Evolutionary conservation across 2,113 vertebrate species (phyloP).

Genomic region (Chloebia gouldiae): DNA sequence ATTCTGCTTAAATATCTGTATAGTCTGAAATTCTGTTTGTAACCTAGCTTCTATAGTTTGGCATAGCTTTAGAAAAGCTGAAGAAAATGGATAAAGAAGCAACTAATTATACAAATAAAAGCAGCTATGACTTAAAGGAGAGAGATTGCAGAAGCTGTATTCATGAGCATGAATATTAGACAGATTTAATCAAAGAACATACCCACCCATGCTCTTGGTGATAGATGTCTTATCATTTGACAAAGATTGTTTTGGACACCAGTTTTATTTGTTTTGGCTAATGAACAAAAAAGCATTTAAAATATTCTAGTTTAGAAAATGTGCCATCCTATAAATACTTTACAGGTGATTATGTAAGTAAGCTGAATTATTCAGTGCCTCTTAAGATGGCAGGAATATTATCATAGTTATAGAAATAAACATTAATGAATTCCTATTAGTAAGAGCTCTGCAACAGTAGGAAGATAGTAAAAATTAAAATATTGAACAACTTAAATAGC

Average conservation of each 20-base stretch:
- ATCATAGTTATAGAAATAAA: neutral
- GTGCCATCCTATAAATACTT: neutral
- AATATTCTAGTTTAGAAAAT: neutral
- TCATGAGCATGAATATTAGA: neutral
- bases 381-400: neutral
- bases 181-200: neutral
- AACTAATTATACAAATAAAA: neutral
- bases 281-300: neutral
- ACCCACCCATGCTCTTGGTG: neutral
- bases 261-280: neutral
- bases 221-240: neutral
- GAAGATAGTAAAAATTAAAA: neutral
- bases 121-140: neutral
- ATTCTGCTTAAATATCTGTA: neutral
- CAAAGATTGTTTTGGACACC: neutral
- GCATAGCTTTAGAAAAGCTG: neutral
- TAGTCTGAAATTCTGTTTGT: neutral
- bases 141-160: neutral
- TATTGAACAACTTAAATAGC: neutral
- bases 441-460: neutral
- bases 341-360: neutral
- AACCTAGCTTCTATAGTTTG: neutral
- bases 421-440: neutral
- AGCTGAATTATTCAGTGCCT: neutral
- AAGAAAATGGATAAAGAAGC: neutral